Percentiles rank a stretch among this genome's conserved stretches.
These are phyloP conservation scores for Leucophora obtusa DNA, from an alignment of 2,888 invertebrate species.

Conservation along the genomic window DNA sequence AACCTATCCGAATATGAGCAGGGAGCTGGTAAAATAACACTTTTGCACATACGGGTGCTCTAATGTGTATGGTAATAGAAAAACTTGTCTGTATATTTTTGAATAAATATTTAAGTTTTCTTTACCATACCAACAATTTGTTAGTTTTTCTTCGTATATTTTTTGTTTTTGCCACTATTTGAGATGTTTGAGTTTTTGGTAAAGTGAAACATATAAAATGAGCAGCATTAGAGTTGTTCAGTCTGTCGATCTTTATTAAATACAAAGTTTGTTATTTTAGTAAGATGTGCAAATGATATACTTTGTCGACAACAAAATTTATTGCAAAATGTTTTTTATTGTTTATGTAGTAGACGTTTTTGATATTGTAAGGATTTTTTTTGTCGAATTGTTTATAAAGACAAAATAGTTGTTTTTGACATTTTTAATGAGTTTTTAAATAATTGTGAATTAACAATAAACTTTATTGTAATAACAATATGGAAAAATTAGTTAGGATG, in stretches of 20 bases:
- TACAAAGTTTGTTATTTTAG: slow-evolving; percentile 16
- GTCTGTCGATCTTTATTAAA: slow-evolving; percentile 15
- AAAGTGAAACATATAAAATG: slow-evolving; percentile 41
- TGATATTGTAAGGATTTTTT: background rate
- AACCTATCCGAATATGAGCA: too few species aligned
- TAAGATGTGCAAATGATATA: slow-evolving; percentile 38
- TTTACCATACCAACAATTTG: slow-evolving; percentile 54
- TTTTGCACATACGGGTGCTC: too few species aligned
- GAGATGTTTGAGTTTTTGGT: slow-evolving; percentile 28
- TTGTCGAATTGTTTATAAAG: slow-evolving; percentile 2
- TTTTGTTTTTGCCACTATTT: slow-evolving; percentile 1
- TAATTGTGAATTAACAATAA: slow-evolving; percentile 9
- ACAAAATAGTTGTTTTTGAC: slow-evolving; percentile 45
- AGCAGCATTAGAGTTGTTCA: slow-evolving; percentile 21
- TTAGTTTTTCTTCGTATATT: slow-evolving; percentile 6
- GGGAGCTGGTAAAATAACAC: too few species aligned
- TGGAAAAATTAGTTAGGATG: background rate
- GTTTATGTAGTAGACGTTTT: slow-evolving; percentile 3
- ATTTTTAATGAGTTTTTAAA: slow-evolving; percentile 45
- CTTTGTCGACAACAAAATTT: slow-evolving; percentile 35
- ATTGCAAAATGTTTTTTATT: slow-evolving; percentile 13
- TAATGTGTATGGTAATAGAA: background rate
- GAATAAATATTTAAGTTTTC: slow-evolving; percentile 61
- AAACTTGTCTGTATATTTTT: slow-evolving; percentile 38
- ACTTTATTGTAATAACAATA: slow-evolving; percentile 28